These are phyloP conservation scores for Drosophila hydei DNA, from an alignment of 1,140 invertebrate genomes.

Conservation along the genomic window DNA sequence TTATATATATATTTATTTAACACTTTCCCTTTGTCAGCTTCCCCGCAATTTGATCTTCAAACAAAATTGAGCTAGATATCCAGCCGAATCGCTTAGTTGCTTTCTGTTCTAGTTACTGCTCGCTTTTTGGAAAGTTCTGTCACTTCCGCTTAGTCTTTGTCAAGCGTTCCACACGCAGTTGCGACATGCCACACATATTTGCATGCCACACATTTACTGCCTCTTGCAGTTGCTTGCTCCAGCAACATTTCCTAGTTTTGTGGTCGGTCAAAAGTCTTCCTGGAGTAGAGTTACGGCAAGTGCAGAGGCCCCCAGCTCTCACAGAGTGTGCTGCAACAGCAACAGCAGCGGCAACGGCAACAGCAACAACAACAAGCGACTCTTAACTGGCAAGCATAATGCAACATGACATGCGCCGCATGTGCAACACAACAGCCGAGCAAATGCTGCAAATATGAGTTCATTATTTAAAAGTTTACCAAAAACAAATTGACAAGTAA, in stretches of 20 bases:
- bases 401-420: conserved; percentile 82
- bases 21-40: too few relatives aligned
- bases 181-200: not conserved
- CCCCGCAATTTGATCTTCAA: not conserved
- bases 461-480: conserved; percentile 83
- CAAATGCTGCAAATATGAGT: conserved; percentile 81
- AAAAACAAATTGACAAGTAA: conserved; percentile 83
- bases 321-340: conserved; percentile 15
- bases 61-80: not conserved
- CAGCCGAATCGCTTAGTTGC: not conserved
- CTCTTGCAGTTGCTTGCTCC: not conserved
- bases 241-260: conserved; percentile 75
- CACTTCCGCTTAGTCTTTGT: conserved; percentile 10
- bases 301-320: conserved; percentile 45
- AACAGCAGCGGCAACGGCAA: conserved; percentile 9
- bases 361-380: conserved; percentile 34
- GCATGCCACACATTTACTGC: conserved; percentile 9
- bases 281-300: conserved; percentile 81
- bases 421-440: conserved; percentile 74
- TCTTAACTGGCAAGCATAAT: conserved; percentile 68
- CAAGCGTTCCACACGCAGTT: conserved; percentile 7
- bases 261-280: conserved; percentile 80
- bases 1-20: too few relatives aligned
- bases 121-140: conserved; percentile 16
- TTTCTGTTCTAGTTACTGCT: not conserved